Evolutionary conservation across 2,113 vertebrate species (phyloP), one percentile per base, ranked within the genome.

Genomic region (Drymodes brunneopygia): DNA sequence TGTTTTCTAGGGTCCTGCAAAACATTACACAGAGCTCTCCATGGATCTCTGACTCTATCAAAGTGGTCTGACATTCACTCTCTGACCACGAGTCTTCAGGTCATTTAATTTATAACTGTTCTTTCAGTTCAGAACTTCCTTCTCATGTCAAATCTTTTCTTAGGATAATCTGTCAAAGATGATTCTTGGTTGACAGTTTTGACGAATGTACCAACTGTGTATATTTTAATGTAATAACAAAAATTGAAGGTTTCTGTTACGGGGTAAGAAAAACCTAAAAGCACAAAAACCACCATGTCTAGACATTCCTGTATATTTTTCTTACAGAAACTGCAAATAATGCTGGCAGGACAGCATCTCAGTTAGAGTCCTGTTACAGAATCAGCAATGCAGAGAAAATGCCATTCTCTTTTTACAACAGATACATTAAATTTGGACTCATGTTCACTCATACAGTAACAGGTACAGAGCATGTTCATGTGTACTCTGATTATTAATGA

Each of bases 301-400:
- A 97, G 91, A 94, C 82, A 73, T 83, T 31, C n/a, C n/a, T 83
- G 64, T 82, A 36, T 84, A 86, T 72, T 97, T 96, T 97, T 86
- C 45, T 57, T 94, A 36, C 66, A 69, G 79, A 91, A 86, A 31
- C 42, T 88, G 40, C 38, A 88, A 87, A 92, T 91, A 79, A 65
- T 60, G 42, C 36, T 71, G 42, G 31, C 33, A 42, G 48, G 64
- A 80, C 13, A 58, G 31, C 54, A 72, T 35, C 22, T 20, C 13
- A 90, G 44, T 36, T 72, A 58, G 25, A 40, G 48, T 31, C 65
- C 50, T 73, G 13, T 54, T 80, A 75, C 57, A 58, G 40, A 67
- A 92, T 78, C 48, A 92, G 45, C 36, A 61, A 75, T 28, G 56
- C 12, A 82, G 29, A 82, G 36, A 81, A 86, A 92, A 86, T 67